These are phyloP conservation scores for Nysson spinosus DNA, from an alignment of 2,888 invertebrate genomes.

Conservation along the genomic window DNA sequence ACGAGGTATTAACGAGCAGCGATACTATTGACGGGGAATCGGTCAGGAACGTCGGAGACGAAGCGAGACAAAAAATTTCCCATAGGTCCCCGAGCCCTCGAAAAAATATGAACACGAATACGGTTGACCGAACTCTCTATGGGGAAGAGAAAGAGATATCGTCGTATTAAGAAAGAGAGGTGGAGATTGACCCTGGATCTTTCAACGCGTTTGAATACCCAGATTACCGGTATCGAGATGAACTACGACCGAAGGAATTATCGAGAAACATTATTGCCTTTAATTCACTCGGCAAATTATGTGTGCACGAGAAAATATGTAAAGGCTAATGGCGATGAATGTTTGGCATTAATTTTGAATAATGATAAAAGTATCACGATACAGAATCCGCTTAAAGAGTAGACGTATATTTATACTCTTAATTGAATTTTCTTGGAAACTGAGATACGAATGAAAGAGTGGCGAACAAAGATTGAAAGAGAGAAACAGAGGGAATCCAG, in stretches of 20 bases:
- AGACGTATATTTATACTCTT: neutral
- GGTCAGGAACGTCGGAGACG: conserved; percentile 48
- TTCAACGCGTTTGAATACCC: conserved; percentile 5
- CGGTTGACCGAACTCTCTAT: conserved; percentile 33
- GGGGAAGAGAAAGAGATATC: conserved; percentile 10
- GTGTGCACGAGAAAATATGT: too few relatives aligned
- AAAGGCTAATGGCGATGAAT: too few relatives aligned
- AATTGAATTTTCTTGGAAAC: neutral
- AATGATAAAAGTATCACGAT: neutral
- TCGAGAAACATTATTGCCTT: too few relatives aligned
- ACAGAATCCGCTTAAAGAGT: neutral
- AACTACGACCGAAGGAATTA: neutral
- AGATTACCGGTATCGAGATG: conserved; percentile 2
- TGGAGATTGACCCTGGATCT: conserved; percentile 6
- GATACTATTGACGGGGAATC: conserved; percentile 63
- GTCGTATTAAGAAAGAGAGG: conserved; percentile 20
- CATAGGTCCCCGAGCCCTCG: conserved; percentile 35
- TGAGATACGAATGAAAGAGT: neutral
- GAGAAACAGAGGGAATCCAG: conserved; percentile 15
- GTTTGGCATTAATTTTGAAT: too few relatives aligned
- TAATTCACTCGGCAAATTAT: too few relatives aligned
- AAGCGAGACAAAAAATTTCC: conserved; percentile 42
- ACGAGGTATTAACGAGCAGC: conserved; percentile 66
- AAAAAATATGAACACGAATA: conserved; percentile 41
- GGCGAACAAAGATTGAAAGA: neutral